Evolutionary conservation across 2,888 invertebrate species (phyloP), one percentile per base, ranked within the genome.

Genomic region (Tetranychus piercei): DNA sequence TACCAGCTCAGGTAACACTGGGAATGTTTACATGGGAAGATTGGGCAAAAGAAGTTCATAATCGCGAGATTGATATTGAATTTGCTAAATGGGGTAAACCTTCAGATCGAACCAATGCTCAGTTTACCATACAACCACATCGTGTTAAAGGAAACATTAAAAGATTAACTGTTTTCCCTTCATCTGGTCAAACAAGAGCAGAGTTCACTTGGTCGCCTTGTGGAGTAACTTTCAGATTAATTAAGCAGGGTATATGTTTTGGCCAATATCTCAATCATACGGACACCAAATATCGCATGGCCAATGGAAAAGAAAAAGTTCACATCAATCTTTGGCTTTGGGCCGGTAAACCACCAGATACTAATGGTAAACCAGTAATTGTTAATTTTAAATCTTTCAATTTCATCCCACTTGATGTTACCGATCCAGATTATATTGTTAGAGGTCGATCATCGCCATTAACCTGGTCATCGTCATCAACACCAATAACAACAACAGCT

Each of bases 11-110:
- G 20, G 20, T 69, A 11, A 23, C 34, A 11, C 69, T 69, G n/a
- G 69, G 69, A 6, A 20, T 69, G 22, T 69, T 69, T 22, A 69
- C 69, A 69, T 69, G 69, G 69, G 55, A 55, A 55, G 69, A 69
- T 69, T 69, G 69, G 69, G 69, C 22, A 7, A 5, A 11, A 69
- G 69, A 69, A 23, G 20, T 20, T 69, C 11, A 34, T 11, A 34
- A 71, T 44, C 43, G 71, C 11, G 71, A 71, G 34, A 71, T 71
- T 44, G 71, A 71, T 18, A 43, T 71, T 44, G 71, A 71, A 71
- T 71, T 71, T 71, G 44, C 71, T 6, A 43, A 44, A 71, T 71
- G 71, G 71, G 44, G 44, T 44, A 34, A 71, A 11, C n/a, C 43
- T n/a, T 15, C 6, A 44, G 44, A 44, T 44, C 11, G 1, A 44